Evolutionary conservation across 2,797 vertebrate species (phyloP), one percentile per base, ranked within the genome.

Genomic region (Mico argentatus): DNA sequence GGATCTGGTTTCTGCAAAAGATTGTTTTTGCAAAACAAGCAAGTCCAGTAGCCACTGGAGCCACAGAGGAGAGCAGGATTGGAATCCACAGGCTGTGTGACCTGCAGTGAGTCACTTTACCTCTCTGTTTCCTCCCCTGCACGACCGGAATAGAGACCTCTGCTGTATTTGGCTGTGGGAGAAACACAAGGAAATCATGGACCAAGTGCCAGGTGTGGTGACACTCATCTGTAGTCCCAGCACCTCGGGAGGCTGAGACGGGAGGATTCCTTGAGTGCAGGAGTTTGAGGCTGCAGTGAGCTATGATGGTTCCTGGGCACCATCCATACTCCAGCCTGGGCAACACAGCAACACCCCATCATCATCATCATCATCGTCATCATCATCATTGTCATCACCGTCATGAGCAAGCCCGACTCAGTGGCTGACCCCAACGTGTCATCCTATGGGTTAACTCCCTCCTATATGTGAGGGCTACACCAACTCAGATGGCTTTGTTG

Each of bases 131-230:
- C 86, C 27, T 59, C 24, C 22, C 39, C 24, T 27, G 0, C 1
- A 0, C 0, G 0, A 2, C 0, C 7, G 36, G 48, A 77, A 33
- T 3, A 24, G 39, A 82, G 24, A 7, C 5, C 5, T 1, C 4
- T 2, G 1, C 22, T 41, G 44, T n/a, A 2, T 30, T 5, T 20
- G 52, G 7, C 46, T 46, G 8, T 27, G 36, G 77, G 36, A 70
- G 52, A 89, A 77, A 72, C 2, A 44, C 8, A 8, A 67, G 55
- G 36, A 59, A 46, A 27, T 14, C 36, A 14, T 26, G 4, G 20
- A 39, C 9, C 9, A 36, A 72, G 67, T 72, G 19, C 36, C n/a
- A 36, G 67, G 20, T 36, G 10, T 39, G n/a, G 67, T 72, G 67
- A 36, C 67, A 36, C 19, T 20, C 20, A 5, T 22, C n/a, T 20